Base-by-base conservation (phyloP, 2,888 invertebrate species). In the Eupithecia exiguata region DNA sequence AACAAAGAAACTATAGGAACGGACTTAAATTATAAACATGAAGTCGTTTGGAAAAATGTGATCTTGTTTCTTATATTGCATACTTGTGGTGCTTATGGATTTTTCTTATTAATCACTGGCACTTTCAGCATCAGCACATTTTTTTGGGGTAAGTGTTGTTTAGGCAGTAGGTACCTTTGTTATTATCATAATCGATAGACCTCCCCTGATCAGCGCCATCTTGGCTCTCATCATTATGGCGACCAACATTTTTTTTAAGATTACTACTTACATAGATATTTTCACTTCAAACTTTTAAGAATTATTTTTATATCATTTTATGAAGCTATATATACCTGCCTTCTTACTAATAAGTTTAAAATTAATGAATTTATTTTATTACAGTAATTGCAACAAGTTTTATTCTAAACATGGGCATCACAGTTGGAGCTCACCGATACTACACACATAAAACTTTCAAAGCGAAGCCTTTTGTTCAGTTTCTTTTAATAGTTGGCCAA, bases 381-480 rank as follows among this genome's bases (percentile, higher is more conserved):
- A 43, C 78, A 87, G 86, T 0, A 7, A 0, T 77, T 0, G 65
- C 76, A 2, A 16, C 83, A 1, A 14, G 6, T 0, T 70, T 72
- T 4, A 58, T 85, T 0, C 86, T 91, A 40, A 90, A 94, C 10
- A 92, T 95, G 86, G 97, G 97, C 16, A 95, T 97, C 1, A 97
- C 97, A 7, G 96, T 97, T 70, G 98, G 98, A n/a, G 97, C 97
- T 0, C 98, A 98, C 86, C 92, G 98, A 77, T 91, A 97, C 1
- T 98, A 96, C 94, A 95, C 97, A 0, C 98, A 98, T 88, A 95
- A 95, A 81, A 92, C 97, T 0, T 98, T 97, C 90, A 97, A 97
- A 89, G 97, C 97, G 0, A 95, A 90, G 43, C 91, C 95, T n/a
- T 92, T 96, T 0, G 88, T 97, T 1, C 94, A 96, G 80, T 89